These are phyloP conservation scores for Okapia johnstoni DNA, from an alignment of 2,113 vertebrate genomes.

Conservation along the genomic window DNA sequence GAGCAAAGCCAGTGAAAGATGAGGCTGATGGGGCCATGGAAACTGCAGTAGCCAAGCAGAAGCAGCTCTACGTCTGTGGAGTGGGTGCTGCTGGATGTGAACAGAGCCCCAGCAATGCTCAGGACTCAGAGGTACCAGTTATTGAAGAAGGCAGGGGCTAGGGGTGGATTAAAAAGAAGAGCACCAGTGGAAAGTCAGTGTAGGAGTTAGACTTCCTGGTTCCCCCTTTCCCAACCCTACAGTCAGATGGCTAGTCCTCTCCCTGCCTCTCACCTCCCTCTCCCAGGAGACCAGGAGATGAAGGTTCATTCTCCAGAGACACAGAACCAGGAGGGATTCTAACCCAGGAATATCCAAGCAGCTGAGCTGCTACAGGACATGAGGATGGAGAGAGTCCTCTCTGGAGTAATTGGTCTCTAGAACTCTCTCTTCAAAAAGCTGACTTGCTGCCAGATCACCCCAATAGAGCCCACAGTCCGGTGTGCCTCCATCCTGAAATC, in stretches of 20 bases:
- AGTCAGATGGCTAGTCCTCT: not conserved
- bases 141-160: not conserved
- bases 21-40: rapidly evolving
- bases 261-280: not conserved
- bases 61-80: rapidly evolving
- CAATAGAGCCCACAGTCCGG: not conserved
- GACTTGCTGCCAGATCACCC: not conserved
- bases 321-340: not conserved
- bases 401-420: not conserved
- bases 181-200: not conserved
- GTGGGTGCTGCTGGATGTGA: not conserved
- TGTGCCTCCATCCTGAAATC: rapidly evolving
- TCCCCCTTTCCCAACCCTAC: not conserved
- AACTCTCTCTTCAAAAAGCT: not conserved
- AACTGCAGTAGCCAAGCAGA: no score
- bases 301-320: not conserved
- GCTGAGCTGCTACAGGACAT: not conserved
- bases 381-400: not conserved
- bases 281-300: not conserved
- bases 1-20: not conserved
- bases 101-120: not conserved
- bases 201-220: not conserved
- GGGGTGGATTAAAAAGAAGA: not conserved
- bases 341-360: not conserved
- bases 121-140: not conserved